A percentile compares a stretch with the other conserved stretches of the same genome.
phyloP scores from a whole-genome alignment of 2,113 vertebrate species.

The Hiodon tergisus region DNA sequence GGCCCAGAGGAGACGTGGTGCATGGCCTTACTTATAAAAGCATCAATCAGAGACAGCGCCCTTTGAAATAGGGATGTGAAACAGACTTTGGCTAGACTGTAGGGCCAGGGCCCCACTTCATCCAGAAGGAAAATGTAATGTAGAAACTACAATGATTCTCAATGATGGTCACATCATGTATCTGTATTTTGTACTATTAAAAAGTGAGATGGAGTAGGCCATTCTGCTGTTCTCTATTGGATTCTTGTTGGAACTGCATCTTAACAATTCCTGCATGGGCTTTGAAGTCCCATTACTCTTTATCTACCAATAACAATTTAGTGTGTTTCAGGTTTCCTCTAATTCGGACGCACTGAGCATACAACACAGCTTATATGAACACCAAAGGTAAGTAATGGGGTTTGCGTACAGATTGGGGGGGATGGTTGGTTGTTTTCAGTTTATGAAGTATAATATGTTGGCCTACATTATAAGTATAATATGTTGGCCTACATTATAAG shows the following conservation, averaged over 20 bases:
- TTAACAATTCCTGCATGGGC: background rate
- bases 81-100: constrained; percentile 41
- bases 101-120: constrained; percentile 39
- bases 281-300: background rate
- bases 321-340: background rate
- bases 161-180: too few species aligned
- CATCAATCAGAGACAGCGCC: constrained; percentile 60
- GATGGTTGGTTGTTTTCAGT: too few species aligned
- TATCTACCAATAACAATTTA: background rate
- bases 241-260: background rate
- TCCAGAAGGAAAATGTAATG: background rate
- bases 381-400: background rate
- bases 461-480: background rate
- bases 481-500: too few species aligned
- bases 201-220: background rate
- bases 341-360: background rate
- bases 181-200: background rate
- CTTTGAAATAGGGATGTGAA: constrained; percentile 40
- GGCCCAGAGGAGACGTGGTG: constrained; percentile 49
- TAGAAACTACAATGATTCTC: too few species aligned
- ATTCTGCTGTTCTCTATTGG: background rate
- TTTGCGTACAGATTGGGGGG: background rate
- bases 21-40: constrained; percentile 73
- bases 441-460: too few species aligned
- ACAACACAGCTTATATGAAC: background rate